phyloP scores from a whole-genome alignment of 2,113 vertebrate genomes.

The Talpa occidentalis region DNA sequence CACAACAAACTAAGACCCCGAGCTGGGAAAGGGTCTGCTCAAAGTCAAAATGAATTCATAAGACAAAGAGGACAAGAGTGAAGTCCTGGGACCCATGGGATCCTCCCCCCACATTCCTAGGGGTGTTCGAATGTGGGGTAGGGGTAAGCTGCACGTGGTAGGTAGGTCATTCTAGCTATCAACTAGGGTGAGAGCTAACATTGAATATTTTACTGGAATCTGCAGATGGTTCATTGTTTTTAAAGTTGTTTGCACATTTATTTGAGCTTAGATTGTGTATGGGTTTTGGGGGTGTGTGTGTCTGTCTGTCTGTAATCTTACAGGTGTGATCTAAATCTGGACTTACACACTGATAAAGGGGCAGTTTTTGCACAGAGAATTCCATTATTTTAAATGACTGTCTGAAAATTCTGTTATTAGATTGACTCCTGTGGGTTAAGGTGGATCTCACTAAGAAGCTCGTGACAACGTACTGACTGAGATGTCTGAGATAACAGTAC shows the following conservation, averaged over 20 bases:
- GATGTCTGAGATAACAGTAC: neutral
- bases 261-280: neutral
- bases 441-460: neutral
- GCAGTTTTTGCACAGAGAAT: neutral
- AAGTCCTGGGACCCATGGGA: neutral
- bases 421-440: neutral
- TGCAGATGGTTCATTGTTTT: neutral
- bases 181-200: neutral
- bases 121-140: neutral
- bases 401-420: neutral
- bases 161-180: neutral
- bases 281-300: neutral
- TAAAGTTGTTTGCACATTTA: neutral
- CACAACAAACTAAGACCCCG: neutral
- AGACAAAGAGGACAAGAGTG: neutral
- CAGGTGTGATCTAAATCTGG: neutral
- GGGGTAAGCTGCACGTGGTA: accelerated
- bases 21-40: neutral
- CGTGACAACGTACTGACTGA: neutral
- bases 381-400: neutral
- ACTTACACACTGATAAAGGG: neutral
- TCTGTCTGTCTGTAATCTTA: neutral
- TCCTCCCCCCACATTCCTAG: too few relatives aligned
- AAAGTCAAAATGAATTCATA: neutral
- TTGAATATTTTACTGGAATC: neutral